Conservation (phyloP, 2,888 invertebrate species). For the Callyntrura sp. region DNA sequence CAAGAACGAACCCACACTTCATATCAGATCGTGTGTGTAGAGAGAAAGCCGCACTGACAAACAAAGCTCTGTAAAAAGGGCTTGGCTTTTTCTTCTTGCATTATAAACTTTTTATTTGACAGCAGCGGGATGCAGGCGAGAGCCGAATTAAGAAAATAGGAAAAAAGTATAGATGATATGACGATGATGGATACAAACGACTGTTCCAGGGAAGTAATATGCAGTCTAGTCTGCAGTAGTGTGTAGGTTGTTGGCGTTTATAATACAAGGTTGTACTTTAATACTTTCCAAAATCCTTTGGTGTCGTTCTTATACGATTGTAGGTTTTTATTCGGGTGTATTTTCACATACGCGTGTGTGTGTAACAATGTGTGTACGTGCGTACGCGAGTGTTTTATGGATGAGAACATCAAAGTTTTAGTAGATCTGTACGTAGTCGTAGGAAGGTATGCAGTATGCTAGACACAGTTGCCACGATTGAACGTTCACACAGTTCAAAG, state of each 20-base stretch:
- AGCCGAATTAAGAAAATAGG: slow-evolving; percentile 56
- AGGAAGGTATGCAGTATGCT: too few relatives aligned
- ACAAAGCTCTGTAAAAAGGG: slow-evolving; percentile 54
- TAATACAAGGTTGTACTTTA: too few relatives aligned
- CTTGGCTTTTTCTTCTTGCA: slow-evolving; percentile 70
- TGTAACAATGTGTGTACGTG: slow-evolving; percentile 52
- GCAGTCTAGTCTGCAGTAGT: too few relatives aligned
- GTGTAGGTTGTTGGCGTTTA: too few relatives aligned
- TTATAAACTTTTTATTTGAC: slow-evolving; percentile 73
- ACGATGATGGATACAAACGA: slow-evolving; percentile 53
- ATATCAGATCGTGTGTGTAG: too few relatives aligned
- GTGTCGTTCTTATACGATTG: too few relatives aligned
- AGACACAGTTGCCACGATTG: too few relatives aligned
- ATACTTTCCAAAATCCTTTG: too few relatives aligned
- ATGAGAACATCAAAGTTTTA: not conserved
- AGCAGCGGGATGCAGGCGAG: slow-evolving; percentile 71
- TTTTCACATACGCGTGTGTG: slow-evolving; percentile 28
- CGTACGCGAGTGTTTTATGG: slow-evolving; percentile 49
- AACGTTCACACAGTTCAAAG: slow-evolving; percentile 46
- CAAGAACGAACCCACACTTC: too few relatives aligned
- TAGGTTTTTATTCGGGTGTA: too few relatives aligned
- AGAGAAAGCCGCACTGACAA: slow-evolving; percentile 55
- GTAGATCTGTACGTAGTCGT: slow-evolving; percentile 7
- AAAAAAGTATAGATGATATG: slow-evolving; percentile 33
- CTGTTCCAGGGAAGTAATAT: not conserved